These are phyloP conservation scores for Otis tarda DNA, from an alignment of 2,113 vertebrate species.

Conservation along the genomic window DNA sequence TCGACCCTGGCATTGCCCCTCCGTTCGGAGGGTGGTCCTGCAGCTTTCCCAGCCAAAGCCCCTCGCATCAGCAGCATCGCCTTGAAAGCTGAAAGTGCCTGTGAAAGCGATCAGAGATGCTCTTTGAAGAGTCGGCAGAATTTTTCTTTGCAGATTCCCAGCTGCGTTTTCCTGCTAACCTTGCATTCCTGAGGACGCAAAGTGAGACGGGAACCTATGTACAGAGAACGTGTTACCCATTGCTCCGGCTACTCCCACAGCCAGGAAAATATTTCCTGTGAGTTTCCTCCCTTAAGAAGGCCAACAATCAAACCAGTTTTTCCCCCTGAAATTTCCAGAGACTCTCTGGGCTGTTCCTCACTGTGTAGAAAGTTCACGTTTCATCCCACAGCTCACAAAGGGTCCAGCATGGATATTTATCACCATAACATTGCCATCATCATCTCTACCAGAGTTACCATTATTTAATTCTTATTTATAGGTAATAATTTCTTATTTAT, in stretches of 20 bases:
- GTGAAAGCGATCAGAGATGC: slow-evolving; percentile 44
- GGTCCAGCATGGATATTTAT: neutral
- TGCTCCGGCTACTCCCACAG: slow-evolving; percentile 7
- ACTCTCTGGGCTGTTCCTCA: neutral
- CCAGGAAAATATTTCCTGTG: slow-evolving; percentile 64
- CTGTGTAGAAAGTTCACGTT: neutral
- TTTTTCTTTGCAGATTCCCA: slow-evolving; percentile 36
- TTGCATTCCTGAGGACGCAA: slow-evolving; percentile 56
- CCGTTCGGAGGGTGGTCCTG: neutral
- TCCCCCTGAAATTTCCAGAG: slow-evolving; percentile 29
- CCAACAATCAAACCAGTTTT: slow-evolving; percentile 43
- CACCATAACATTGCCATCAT: neutral
- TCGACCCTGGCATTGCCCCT: neutral
- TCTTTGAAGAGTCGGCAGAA: slow-evolving; percentile 59
- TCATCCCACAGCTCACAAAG: neutral
- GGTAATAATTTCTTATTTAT: neutral
- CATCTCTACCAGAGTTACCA: neutral
- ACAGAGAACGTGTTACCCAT: slow-evolving; percentile 7
- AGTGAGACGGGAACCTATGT: neutral
- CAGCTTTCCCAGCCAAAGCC: neutral
- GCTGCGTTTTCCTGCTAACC: slow-evolving; percentile 62
- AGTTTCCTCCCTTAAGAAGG: slow-evolving; percentile 35
- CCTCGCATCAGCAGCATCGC: neutral
- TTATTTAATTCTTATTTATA: slow-evolving; percentile 10
- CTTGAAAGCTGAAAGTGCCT: neutral